Conservation (phyloP, 2,888 invertebrate species). For the Philereme transversata region DNA sequence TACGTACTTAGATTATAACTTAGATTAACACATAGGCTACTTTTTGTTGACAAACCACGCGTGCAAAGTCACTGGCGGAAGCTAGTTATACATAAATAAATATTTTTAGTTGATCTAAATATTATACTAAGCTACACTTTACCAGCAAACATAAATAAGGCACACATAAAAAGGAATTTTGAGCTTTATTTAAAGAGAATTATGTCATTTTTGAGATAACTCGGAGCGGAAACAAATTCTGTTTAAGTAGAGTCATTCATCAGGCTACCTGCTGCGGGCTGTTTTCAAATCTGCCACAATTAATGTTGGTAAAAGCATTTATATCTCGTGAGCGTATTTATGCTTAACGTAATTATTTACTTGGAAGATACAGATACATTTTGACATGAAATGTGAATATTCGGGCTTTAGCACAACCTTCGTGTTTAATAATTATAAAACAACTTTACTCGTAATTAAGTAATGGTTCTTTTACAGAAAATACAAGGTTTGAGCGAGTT, state of each 20-base stretch:
- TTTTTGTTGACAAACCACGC: too few species aligned
- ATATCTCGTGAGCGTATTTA: slow-evolving; percentile 27
- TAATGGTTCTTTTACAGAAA: too few species aligned
- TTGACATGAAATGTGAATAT: background rate
- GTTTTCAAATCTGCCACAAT: slow-evolving; percentile 36
- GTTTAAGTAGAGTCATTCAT: slow-evolving; percentile 36
- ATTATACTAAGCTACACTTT: background rate
- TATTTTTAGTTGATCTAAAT: too few species aligned
- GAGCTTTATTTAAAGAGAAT: slow-evolving; percentile 17
- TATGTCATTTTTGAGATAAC: slow-evolving; percentile 28
- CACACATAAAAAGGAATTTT: slow-evolving; percentile 4
- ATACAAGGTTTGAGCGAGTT: too few species aligned
- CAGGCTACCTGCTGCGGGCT: slow-evolving; percentile 32
- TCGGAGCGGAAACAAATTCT: slow-evolving; percentile 30
- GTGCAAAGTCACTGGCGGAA: too few species aligned
- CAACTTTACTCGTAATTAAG: too few species aligned
- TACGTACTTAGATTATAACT: too few species aligned
- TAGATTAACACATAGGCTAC: too few species aligned
- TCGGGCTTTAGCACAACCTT: background rate
- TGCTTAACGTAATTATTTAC: slow-evolving; percentile 16
- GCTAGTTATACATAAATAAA: too few species aligned
- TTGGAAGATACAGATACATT: background rate
- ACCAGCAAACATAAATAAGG: background rate
- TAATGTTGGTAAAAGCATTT: slow-evolving; percentile 34
- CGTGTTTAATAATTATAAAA: background rate